A percentile compares a stretch with the other conserved stretches of the same genome.
Conservation (phyloP, 1,140 invertebrate species). For the Agrilus planipennis region DNA sequence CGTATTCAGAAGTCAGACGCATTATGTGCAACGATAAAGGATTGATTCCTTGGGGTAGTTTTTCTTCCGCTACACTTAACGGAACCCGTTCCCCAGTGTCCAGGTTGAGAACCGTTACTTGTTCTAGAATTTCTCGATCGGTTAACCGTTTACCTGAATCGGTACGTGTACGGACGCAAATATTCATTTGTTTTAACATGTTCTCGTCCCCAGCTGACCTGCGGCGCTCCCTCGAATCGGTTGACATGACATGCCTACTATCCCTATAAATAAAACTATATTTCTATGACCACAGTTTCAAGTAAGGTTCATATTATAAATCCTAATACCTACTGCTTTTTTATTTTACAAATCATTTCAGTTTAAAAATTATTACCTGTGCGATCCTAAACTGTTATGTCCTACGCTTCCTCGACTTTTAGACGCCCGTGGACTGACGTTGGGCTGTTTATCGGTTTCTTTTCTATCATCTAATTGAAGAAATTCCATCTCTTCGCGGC, state of each 20-base stretch:
- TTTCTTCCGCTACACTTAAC: constrained; percentile 80
- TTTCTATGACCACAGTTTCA: no score
- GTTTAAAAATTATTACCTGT: no score
- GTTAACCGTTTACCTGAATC: constrained; percentile 74
- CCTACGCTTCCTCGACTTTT: constrained; percentile 39
- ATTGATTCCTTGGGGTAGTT: constrained; percentile 80
- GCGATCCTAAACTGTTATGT: constrained; percentile 45
- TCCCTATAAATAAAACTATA: no score
- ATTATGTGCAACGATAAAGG: constrained; percentile 92
- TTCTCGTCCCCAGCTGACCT: constrained; percentile 64
- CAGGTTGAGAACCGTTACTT: constrained; percentile 78
- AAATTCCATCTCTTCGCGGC: constrained; percentile 45
- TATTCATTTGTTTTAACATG: constrained; percentile 53
- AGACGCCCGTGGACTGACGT: constrained; percentile 37
- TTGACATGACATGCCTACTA: no score
- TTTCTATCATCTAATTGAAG: constrained; percentile 37
- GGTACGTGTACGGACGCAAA: constrained; percentile 68
- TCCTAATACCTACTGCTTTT: no score
- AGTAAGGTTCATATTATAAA: no score
- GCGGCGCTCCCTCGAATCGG: constrained; percentile 46
- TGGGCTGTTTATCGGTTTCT: constrained; percentile 28
- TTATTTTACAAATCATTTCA: no score
- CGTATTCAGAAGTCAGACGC: constrained; percentile 80
- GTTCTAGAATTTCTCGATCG: constrained; percentile 83
- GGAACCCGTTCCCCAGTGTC: constrained; percentile 87